Evolutionary conservation across 2,888 invertebrate genomes (phyloP), one percentile per base, ranked within the genome.

Genomic region (Pristionchus entomophagus): DNA sequence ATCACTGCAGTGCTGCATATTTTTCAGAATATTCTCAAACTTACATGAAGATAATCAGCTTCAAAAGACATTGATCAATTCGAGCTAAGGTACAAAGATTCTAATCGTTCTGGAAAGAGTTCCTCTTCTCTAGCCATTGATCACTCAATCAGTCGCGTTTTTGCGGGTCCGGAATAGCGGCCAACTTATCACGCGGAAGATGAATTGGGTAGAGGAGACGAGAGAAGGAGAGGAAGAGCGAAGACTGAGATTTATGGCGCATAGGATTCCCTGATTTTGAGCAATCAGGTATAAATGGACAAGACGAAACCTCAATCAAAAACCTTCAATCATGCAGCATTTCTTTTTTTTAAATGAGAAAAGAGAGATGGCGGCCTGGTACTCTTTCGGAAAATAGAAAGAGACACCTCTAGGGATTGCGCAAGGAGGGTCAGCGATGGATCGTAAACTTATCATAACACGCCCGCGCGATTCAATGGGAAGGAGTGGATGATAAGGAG

Each of bases 371-470:
- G n/a, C n/a, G n/a, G n/a, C n/a, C n/a, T n/a, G n/a, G n/a, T n/a
- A n/a, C n/a, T n/a, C n/a, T 14, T 45, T 10, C 14, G 45, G 45
- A 45, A 14, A 45, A 45, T 45, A 14, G 45, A 45, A 45, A 14
- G 45, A 45, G 45, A 10, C 19, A 12, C 65, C 14, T 35, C 22
- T 17, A 35, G n/a, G 17, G 22, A 14, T 65, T 35, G 65, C 65
- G 65, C 35, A 65, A 35, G 29, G 10, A 17, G 35, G 65, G 59
- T 59, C 59, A 59, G 59, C 32, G 59, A 35, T 35, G 35, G 65
- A 14, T 65, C 65, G 65, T 65, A 65, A 65, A 65, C 17, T 65
- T 65, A 65, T 65, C 65, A 65, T 65, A 65, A 65, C 65, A 65
- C 19, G 35, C 59, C 14, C 29, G 59, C 59, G 2, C 26, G 4